Evolutionary conservation across 1,140 invertebrate genomes (phyloP).

Genomic region (Neuroterus valhalla): DNA sequence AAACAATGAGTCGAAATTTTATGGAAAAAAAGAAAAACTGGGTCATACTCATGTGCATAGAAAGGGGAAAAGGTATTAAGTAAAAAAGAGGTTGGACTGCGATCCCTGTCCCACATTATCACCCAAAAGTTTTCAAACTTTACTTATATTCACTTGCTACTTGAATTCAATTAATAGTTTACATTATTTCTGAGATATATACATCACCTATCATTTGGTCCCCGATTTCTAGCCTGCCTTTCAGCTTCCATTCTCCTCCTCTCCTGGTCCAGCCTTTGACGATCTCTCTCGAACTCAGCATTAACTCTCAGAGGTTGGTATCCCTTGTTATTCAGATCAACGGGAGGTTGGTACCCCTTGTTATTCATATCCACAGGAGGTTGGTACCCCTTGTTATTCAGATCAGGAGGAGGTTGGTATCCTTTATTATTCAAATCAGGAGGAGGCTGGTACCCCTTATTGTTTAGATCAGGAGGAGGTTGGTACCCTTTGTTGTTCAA

Average conservation of each 20-base stretch:
- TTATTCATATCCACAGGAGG: background rate
- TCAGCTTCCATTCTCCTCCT: constrained; percentile 38
- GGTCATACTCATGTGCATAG: too few species aligned
- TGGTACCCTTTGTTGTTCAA: constrained; percentile 6
- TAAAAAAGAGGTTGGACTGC: too few species aligned
- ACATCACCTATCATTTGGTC: constrained; percentile 7
- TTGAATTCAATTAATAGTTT: too few species aligned
- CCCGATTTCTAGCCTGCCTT: constrained; percentile 22
- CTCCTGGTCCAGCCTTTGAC: constrained; percentile 38
- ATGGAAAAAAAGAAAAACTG: too few species aligned
- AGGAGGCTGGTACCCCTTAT: background rate
- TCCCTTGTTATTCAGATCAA: background rate
- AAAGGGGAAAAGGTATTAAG: too few species aligned
- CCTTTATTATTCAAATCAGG: background rate
- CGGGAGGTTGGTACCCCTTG: background rate
- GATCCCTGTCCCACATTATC: too few species aligned
- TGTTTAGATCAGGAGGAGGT: background rate
- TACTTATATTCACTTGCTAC: background rate
- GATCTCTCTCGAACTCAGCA: constrained; percentile 30
- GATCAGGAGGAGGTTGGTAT: background rate
- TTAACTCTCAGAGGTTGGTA: background rate
- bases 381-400: background rate
- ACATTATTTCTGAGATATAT: too few species aligned
- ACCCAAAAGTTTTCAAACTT: too few species aligned
- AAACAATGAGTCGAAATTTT: too few species aligned